Evolutionary conservation across 2,113 vertebrate species (phyloP).

Genomic region (Leptobrachium leishanense): DNA sequence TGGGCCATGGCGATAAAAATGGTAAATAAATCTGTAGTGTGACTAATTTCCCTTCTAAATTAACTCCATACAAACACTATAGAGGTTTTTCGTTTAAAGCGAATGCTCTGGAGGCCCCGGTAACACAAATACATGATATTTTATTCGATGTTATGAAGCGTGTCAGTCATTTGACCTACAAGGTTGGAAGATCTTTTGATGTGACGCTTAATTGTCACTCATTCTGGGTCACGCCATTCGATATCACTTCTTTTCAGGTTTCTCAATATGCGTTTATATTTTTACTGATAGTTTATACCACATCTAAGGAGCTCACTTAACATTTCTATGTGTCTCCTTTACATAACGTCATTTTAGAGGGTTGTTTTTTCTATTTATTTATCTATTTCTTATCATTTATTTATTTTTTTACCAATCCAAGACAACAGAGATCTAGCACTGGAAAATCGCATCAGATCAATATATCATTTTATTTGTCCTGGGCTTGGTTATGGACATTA

Average conservation of each 20-base stretch:
- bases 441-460: too few species aligned
- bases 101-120: constrained; percentile 17
- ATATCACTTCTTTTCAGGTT: constrained; percentile 58
- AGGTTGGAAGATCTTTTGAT: constrained; percentile 64
- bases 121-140: constrained; percentile 59
- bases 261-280: constrained; percentile 40
- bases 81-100: background rate
- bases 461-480: too few species aligned
- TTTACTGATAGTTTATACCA: too few species aligned
- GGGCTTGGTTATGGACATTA: too few species aligned
- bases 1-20: too few species aligned
- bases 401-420: too few species aligned
- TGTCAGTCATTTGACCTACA: constrained; percentile 68
- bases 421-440: too few species aligned
- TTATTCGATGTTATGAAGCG: constrained; percentile 58
- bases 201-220: constrained; percentile 63
- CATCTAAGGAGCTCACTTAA: background rate
- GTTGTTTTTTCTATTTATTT: too few species aligned
- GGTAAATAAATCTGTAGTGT: background rate
- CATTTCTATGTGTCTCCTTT: background rate
- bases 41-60: background rate
- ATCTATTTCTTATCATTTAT: too few species aligned
- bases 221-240: constrained; percentile 61
- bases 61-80: background rate
- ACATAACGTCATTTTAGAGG: too few species aligned